Evolutionary conservation across 1,140 invertebrate genomes (phyloP).

Genomic region (Brachionus manjavacas): DNA sequence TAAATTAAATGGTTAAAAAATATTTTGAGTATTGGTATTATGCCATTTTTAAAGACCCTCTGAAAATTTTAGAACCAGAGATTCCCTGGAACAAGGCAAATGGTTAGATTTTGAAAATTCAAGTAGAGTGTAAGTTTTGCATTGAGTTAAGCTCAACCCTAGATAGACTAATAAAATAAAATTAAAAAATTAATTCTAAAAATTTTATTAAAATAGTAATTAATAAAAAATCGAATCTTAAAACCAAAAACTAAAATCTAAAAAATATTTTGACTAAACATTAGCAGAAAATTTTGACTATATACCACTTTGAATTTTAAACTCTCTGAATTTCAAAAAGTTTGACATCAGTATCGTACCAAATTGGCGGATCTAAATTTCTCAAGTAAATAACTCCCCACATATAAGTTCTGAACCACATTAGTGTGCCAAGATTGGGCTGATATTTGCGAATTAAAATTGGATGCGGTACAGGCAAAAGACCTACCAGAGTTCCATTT

Average conservation of each 20-base stretch:
- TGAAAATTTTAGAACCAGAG: too few species aligned
- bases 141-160: too few species aligned
- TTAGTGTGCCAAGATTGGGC: conserved; percentile 91
- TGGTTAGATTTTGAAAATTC: too few species aligned
- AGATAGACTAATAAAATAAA: neutral
- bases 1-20: too few species aligned
- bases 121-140: too few species aligned
- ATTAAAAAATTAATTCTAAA: too few species aligned
- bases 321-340: conserved; percentile 70
- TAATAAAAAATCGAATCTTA: neutral
- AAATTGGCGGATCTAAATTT: conserved; percentile 96
- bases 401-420: conserved; percentile 98
- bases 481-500: conserved; percentile 92
- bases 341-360: conserved; percentile 98
- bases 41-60: too few species aligned
- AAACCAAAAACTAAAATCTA: neutral
- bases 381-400: conserved; percentile 98
- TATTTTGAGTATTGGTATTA: too few species aligned
- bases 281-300: neutral
- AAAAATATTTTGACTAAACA: neutral
- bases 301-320: neutral
- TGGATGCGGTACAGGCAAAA: conserved; percentile 95
- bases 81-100: too few species aligned
- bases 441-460: conserved; percentile 98
- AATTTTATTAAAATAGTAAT: neutral